Percentiles rank a stretch among this genome's conserved stretches.
Conservation (phyloP, 2,888 invertebrate genomes). For the Ichneumon xanthorius region DNA sequence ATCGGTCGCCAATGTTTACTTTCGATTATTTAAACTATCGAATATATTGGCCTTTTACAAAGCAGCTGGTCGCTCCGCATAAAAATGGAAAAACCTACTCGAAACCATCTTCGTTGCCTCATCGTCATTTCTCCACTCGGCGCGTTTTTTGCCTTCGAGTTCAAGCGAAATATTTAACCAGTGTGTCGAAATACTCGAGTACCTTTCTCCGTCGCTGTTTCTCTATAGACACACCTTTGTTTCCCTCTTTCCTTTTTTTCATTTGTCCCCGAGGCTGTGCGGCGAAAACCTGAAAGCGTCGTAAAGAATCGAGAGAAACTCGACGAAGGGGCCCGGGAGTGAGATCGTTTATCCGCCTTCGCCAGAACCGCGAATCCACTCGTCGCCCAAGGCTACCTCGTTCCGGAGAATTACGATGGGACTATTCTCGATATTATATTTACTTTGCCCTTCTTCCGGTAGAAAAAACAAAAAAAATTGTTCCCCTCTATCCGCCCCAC, state of each 20-base stretch:
- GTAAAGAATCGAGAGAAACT: conserved; percentile 20
- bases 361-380: conserved; percentile 21
- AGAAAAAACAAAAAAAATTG: background rate
- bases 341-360: conserved; percentile 34
- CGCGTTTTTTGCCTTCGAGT: too few relatives aligned
- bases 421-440: conserved; percentile 33
- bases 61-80: too few relatives aligned
- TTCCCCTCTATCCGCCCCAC: background rate
- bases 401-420: conserved; percentile 5
- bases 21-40: too few relatives aligned
- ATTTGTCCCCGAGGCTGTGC: conserved; percentile 8
- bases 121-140: too few relatives aligned
- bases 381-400: conserved; percentile 25
- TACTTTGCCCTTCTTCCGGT: background rate
- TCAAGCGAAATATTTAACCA: background rate
- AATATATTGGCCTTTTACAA: too few relatives aligned
- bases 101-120: too few relatives aligned
- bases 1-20: too few relatives aligned
- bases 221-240: background rate
- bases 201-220: background rate
- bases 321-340: conserved; percentile 11
- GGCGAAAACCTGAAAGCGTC: background rate
- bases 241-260: background rate
- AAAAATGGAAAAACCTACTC: too few relatives aligned
- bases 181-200: background rate